Base-by-base conservation (phyloP, 2,888 invertebrate species). In the Myathropa florea region DNA sequence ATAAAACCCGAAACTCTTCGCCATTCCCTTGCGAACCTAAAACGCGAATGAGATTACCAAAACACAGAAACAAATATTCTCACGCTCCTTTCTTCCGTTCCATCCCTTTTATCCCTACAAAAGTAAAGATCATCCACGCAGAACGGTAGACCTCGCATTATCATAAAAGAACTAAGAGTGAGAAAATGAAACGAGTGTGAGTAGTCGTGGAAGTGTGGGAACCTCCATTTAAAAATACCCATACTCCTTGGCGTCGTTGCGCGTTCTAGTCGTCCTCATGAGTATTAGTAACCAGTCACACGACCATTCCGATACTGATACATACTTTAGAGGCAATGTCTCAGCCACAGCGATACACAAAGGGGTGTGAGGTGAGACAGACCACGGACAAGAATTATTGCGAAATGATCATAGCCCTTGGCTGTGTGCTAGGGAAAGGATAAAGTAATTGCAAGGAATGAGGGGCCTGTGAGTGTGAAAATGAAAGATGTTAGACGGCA, bases 41-140 rank as follows among this genome's bases (percentile, higher is more conserved):
- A 63, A 28, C 65, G 28, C 18, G 30, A 79, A 36, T 67, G 73
- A 79, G 70, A 67, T 60, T 78, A 68, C 65, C 77, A 72, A 63
- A 63, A 77, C 68, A 83, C 36, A 70, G 53, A 79, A 67, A 79
- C 36, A 75, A 36, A 80, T 65, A 70, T 84, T 84, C 83, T 61
- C 83, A 84, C 80, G 83, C 65, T 84, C 83, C 65, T 79, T 84
- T 80, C 79, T 84, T 84, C 75, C 79, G 63, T 79, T 83, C 59
- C 79, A 79, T 79, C 83, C 81, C 81, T 81, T 81, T 75, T 39
- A 75, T 81, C 81, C 79, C 75, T 72, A 80, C 21, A 65, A 73
- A 83, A 70, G 64, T 75, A 65, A 61, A 70, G 79, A 84, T 84
- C 83, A 84, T 71, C 83, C 75, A 84, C 83, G 80, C 83, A 80